These are phyloP conservation scores for Sinhomidia bicolor DNA, from an alignment of 2,888 invertebrate genomes.

Conservation along the genomic window DNA sequence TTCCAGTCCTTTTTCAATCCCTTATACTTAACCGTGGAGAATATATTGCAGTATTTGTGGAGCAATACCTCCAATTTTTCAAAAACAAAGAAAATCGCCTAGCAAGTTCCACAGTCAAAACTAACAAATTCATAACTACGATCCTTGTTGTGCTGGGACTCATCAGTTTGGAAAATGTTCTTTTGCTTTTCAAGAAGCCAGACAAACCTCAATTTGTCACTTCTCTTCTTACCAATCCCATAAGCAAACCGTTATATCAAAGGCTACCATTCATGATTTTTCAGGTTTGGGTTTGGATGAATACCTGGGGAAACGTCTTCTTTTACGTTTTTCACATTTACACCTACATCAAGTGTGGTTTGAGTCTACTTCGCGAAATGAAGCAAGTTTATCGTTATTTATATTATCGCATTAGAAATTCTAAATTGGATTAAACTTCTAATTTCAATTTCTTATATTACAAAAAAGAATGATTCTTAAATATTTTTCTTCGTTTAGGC, in stretches of 20 bases:
- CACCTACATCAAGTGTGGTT: constrained; percentile 7
- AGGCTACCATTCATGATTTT: constrained; percentile 1
- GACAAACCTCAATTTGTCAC: constrained; percentile 55
- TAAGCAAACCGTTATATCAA: background rate
- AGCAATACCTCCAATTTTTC: constrained; percentile 44
- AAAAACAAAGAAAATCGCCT: background rate
- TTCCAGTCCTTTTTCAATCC: background rate
- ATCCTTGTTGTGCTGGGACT: background rate
- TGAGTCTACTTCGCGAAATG: background rate
- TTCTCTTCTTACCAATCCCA: constrained; percentile 32
- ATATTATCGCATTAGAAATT: too few species aligned
- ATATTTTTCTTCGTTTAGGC: background rate
- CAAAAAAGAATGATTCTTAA: too few species aligned
- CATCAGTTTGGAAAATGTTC: constrained; percentile 23
- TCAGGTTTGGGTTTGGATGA: constrained; percentile 55
- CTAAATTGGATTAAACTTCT: too few species aligned
- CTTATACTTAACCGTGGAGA: background rate
- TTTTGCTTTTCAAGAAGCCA: constrained; percentile 51
- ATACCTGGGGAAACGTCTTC: constrained; percentile 37
- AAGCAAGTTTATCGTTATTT: background rate
- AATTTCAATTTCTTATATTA: too few species aligned
- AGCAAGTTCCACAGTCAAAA: background rate
- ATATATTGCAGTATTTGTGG: constrained; percentile 9
- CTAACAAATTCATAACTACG: constrained; percentile 11
- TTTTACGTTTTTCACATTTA: constrained; percentile 49